A percentile compares a stretch with the other conserved stretches of the same genome.
Conservation (phyloP, 2,888 invertebrate species). For the Brenthis hecate region DNA sequence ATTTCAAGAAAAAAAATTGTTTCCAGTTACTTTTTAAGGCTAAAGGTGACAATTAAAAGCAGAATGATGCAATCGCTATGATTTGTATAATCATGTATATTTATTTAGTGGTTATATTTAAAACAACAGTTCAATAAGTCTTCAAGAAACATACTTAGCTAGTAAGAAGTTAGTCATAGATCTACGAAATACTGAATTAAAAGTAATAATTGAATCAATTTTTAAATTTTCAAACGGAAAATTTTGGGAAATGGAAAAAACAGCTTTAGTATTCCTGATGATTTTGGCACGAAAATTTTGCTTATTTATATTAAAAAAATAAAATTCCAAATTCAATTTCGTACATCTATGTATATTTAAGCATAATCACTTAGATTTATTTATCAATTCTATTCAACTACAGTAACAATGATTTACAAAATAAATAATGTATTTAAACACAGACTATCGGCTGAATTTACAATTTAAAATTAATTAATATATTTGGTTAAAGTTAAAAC, state of each 20-base stretch:
- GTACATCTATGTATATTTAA: conserved; percentile 47
- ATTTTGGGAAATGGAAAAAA: neutral
- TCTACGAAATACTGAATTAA: conserved; percentile 37
- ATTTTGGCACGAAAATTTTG: conserved; percentile 36
- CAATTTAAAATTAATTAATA: neutral
- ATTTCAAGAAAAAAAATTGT: too few relatives aligned
- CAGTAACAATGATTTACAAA: conserved; percentile 62
- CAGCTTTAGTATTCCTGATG: neutral
- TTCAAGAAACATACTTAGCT: conserved; percentile 53
- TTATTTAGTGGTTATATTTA: conserved; percentile 61
- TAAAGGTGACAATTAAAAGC: conserved; percentile 50
- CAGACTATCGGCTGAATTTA: neutral
- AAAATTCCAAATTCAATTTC: conserved; percentile 33
- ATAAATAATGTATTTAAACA: conserved; percentile 18
- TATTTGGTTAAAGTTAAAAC: neutral
- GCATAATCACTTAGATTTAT: conserved; percentile 46
- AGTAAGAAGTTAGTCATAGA: conserved; percentile 36
- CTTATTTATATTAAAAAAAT: neutral
- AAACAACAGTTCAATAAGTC: conserved; percentile 58
- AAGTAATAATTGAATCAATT: neutral
- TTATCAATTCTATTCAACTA: conserved; percentile 47
- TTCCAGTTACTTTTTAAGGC: neutral
- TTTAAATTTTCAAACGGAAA: neutral
- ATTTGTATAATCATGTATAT: conserved; percentile 65
- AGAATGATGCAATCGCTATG: conserved; percentile 66